A percentile compares a stretch with the other conserved stretches of the same genome.
These are phyloP conservation scores for Pteruthius melanotis DNA, from an alignment of 2,113 vertebrate genomes.

Conservation along the genomic window DNA sequence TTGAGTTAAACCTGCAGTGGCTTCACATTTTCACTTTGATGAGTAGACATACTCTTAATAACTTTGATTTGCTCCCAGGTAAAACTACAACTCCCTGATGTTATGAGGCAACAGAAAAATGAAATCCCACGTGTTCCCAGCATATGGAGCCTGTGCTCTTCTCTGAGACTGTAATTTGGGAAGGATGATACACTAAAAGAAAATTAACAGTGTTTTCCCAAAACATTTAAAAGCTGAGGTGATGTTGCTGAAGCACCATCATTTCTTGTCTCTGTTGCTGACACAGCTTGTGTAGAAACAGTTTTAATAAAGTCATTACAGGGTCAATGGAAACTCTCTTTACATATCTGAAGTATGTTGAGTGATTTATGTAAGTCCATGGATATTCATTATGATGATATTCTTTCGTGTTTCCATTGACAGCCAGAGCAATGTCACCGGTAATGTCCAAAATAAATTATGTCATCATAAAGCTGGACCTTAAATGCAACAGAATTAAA, in stretches of 20 bases:
- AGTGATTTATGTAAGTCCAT: constrained; percentile 36
- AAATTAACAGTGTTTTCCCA: not conserved
- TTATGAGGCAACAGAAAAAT: not conserved
- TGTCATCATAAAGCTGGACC: not conserved
- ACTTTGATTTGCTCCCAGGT: not conserved
- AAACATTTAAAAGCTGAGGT: not conserved
- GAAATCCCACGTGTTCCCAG: not conserved
- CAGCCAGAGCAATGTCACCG: constrained; percentile 31
- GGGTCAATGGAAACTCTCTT: constrained; percentile 46
- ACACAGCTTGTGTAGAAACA: constrained; percentile 28
- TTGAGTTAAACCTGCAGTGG: not conserved
- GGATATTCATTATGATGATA: constrained; percentile 36
- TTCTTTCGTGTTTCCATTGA: constrained; percentile 22
- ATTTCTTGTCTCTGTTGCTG: constrained; percentile 12
- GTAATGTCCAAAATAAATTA: constrained; percentile 57
- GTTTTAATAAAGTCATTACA: constrained; percentile 59
- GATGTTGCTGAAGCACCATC: not conserved
- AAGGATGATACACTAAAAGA: not conserved
- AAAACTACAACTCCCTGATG: not conserved
- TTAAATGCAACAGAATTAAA: constrained; percentile 42
- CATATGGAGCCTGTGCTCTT: not conserved
- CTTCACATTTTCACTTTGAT: not conserved
- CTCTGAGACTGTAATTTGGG: not conserved
- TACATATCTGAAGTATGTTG: not conserved
- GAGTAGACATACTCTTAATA: not conserved